Percentiles rank a stretch among this genome's conserved stretches.
These are phyloP conservation scores for Fopius arisanus DNA, from an alignment of 1,140 invertebrate species.

Conservation along the genomic window DNA sequence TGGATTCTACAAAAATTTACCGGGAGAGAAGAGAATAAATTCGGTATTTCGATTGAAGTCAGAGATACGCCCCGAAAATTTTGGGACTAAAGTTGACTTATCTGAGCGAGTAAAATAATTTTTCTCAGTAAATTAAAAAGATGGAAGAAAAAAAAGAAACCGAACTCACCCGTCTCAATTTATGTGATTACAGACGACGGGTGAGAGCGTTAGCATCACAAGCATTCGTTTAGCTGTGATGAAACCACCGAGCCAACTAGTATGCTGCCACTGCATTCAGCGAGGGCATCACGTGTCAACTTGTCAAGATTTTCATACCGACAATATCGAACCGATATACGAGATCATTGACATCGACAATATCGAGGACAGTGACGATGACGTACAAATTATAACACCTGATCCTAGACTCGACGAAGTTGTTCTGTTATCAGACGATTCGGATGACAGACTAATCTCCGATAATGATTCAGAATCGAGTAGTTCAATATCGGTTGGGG, in stretches of 20 bases:
- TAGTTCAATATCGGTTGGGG: too few relatives aligned
- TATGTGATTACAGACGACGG: conserved; percentile 6
- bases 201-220: background rate
- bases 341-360: background rate
- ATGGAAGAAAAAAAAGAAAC: too few relatives aligned
- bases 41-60: too few relatives aligned
- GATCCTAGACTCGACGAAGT: too few relatives aligned
- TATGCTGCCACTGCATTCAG: background rate
- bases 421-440: too few relatives aligned
- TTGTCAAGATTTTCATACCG: background rate
- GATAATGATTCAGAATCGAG: too few relatives aligned
- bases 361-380: background rate
- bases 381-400: background rate
- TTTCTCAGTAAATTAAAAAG: background rate
- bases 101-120: background rate
- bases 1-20: too few relatives aligned
- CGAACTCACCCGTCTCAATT: conserved; percentile 11
- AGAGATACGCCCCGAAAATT: too few relatives aligned
- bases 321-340: background rate
- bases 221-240: background rate
- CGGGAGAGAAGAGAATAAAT: too few relatives aligned
- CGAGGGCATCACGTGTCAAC: background rate
- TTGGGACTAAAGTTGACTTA: background rate
- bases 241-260: background rate
- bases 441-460: too few relatives aligned